These are phyloP conservation scores for Eulithis testata DNA, from an alignment of 2,888 invertebrate genomes.

Conservation along the genomic window DNA sequence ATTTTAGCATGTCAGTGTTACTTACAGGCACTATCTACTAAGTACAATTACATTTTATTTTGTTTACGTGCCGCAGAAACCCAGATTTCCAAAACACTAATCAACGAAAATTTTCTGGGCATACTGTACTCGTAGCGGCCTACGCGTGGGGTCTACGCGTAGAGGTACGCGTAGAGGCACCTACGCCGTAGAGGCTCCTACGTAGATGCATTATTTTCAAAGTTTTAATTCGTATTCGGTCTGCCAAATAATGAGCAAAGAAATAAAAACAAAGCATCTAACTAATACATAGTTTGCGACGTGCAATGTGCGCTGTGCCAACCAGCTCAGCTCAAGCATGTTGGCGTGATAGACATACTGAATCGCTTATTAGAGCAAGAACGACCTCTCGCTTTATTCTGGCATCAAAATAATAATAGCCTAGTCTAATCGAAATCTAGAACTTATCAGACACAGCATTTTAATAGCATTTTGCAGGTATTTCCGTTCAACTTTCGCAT, in stretches of 20 bases:
- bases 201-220: conserved; percentile 26
- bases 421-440: no score
- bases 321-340: neutral
- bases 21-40: no score
- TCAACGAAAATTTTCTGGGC: neutral
- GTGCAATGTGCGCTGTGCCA: conserved; percentile 1
- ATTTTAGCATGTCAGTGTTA: neutral
- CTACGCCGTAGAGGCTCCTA: conserved; percentile 14
- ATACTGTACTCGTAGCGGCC: neutral
- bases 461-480: no score
- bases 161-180: neutral
- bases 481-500: no score
- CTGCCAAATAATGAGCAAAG: neutral
- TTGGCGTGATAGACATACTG: no score
- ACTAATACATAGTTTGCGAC: conserved; percentile 3
- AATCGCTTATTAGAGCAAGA: no score
- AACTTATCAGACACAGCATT: no score
- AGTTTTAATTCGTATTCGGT: neutral
- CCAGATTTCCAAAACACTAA: neutral
- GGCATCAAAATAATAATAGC: no score
- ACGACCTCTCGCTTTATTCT: no score
- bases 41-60: no score
- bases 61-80: no score
- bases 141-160: conserved; percentile 7
- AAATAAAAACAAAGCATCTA: neutral